Evolutionary conservation across 2,113 vertebrate genomes (phyloP), one percentile per base, ranked within the genome.

Genomic region (Natator depressus): DNA sequence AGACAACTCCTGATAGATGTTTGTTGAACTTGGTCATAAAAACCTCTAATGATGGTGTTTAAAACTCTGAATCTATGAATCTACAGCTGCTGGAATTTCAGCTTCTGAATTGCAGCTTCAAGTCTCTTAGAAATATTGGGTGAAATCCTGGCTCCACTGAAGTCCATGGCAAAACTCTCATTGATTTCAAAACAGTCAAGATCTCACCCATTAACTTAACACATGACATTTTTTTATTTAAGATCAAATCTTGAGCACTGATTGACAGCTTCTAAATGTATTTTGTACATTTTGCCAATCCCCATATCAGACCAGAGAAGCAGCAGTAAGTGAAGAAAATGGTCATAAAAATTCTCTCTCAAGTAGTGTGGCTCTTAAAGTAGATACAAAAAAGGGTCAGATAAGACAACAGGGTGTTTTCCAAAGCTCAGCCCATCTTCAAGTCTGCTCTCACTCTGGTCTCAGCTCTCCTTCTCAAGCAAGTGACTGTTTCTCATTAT

Each of bases 91-190:
- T 35, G 62, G 62, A 65, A 65, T 3, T 17, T 65, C 35, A 65
- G 2, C 27, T 42, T 46, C 35, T 49, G 22, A 49, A 50, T 3
- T 11, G 9, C n/a, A 55, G 19, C 25, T 24, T 80, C 42, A 1
- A 0, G 0, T 14, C 25, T 17, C 10, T 2, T 1, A 10, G 29
- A 80, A 31, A 8, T 6, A 53, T 16, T 6, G 17, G 1, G 5
- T 31, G 17, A 84, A 11, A 25, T 35, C 85, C 38, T 6, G 8
- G 17, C 38, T 14, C 27, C 53, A 49, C 25, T 55, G 35, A 31
- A 88, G 50, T 0, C 14, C 16, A 53, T 65, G n/a, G 1, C 47
- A 29, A 42, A 31, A 42, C 57, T 53, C 53, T 10, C 49, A n/a
- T 1, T 31, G 53, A 75, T 31, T 42, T 35, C 38, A 29, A 49